Conservation (phyloP, 2,113 vertebrate genomes). For the Periophthalmodon schlosseri region DNA sequence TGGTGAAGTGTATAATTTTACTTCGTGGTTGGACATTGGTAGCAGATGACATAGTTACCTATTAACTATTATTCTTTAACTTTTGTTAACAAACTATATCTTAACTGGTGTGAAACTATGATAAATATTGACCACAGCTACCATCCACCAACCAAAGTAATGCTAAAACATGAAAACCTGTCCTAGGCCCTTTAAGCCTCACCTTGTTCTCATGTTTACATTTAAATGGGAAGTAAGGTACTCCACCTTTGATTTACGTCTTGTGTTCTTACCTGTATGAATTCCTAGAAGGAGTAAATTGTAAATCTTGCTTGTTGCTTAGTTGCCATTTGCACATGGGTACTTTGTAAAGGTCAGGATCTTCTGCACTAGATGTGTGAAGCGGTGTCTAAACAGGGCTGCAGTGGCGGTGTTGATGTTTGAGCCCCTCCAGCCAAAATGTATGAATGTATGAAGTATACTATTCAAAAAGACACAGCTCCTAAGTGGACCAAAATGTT, state of each 20-base stretch:
- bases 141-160: no score
- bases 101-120: no score
- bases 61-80: no score
- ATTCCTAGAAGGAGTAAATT: neutral
- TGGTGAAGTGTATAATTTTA: neutral
- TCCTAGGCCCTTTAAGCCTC: neutral
- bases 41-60: no score
- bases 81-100: no score
- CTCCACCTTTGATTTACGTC: neutral
- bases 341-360: constrained; percentile 28
- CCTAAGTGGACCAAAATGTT: constrained; percentile 4
- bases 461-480: constrained; percentile 6
- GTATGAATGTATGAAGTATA: neutral
- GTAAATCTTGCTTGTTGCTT: neutral
- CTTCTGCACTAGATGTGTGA: neutral
- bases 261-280: neutral
- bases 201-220: neutral
- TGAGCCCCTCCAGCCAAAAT: neutral
- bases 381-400: neutral
- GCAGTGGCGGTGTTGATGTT: constrained; percentile 1
- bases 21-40: neutral
- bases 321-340: constrained; percentile 16
- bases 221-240: neutral
- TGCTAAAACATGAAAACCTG: no score
- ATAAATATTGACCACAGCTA: no score